Evolutionary conservation across 2,113 vertebrate genomes (phyloP).

Genomic region (Thalassoma bifasciatum): DNA sequence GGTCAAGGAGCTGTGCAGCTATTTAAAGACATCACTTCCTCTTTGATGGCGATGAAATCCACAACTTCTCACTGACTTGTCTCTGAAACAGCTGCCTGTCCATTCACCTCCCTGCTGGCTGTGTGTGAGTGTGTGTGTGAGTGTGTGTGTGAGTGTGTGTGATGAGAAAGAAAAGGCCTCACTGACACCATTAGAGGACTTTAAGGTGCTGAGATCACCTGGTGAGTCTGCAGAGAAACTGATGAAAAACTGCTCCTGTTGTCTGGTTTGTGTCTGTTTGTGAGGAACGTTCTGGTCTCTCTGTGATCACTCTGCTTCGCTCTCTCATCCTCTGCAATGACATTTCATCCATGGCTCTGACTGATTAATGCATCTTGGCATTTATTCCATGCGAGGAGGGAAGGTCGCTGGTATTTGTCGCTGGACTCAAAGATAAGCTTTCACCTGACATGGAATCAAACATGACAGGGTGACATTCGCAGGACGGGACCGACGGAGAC

Average conservation of each 20-base stretch:
- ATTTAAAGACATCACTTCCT: neutral
- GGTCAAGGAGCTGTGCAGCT: neutral
- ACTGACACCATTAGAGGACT: constrained; percentile 49
- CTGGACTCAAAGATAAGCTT: constrained; percentile 39
- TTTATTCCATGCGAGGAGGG: constrained; percentile 52
- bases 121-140: neutral
- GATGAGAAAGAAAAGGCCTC: constrained; percentile 24
- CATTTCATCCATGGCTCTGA: constrained; percentile 41
- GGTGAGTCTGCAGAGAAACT: constrained; percentile 32
- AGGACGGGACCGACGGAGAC: constrained; percentile 2
- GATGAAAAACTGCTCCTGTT: constrained; percentile 46
- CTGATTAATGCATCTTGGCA: constrained; percentile 54
- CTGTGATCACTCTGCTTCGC: constrained; percentile 34
- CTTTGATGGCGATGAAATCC: neutral
- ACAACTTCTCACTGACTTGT: constrained; percentile 5
- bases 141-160: constrained; percentile 12
- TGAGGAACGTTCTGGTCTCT: constrained; percentile 9
- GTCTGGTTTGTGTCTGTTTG: constrained; percentile 40
- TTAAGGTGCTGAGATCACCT: constrained; percentile 52
- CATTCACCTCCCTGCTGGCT: neutral
- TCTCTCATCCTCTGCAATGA: constrained; percentile 49
- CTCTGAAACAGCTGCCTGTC: constrained; percentile 1
- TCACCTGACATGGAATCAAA: constrained; percentile 26
- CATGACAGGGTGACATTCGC: constrained; percentile 22
- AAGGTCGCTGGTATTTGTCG: constrained; percentile 68